Base-by-base conservation (phyloP, 2,113 vertebrate genomes). In the Sisor rabdophorus region DNA sequence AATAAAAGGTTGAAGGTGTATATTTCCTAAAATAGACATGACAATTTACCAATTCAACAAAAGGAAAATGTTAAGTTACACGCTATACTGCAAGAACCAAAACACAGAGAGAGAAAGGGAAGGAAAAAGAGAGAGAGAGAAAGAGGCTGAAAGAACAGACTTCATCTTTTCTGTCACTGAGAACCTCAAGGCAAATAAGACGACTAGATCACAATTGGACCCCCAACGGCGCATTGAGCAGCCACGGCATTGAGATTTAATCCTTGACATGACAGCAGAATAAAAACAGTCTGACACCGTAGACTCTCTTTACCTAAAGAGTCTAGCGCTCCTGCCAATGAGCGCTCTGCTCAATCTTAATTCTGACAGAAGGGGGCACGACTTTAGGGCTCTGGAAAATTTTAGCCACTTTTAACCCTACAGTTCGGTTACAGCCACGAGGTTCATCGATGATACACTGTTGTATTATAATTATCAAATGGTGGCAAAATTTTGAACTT, bases 251-350 rank as follows among this genome's bases (percentile, higher is more conserved):
- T 63, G 84, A 85, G 73, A 89, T 86, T 89, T 91, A 88, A 92
- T 90, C 89, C 91, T 22, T 85, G 87, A 89, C 87, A 86, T 82
- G 88, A 91, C 91, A 93, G 93, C 75, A 80, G 80, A 81, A 86
- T 77, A 89, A 86, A 90, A 90, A 92, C 84, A 89, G 84, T 86
- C 83, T 82, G 92, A 93, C 93, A 91, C 85, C 88, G 90, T 91
- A 92, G 90, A 89, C 88, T 86, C 80, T 89, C 88, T 84, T 79
- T 86, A 92, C 89, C 82, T 83, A 87, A 84, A 88, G 91, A 88
- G 88, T 84, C 87, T 88, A 76, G 83, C 83, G 86, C 80, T 73
- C 82, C 88, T 87, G 87, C 87, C 85, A 83, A 85, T 74, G 84
- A 83, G 84, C 65, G 11, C 75, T 88, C 87, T 86, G 88, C 84